These are phyloP conservation scores for Ptilorrhoa leucosticta DNA, from an alignment of 2,113 vertebrate species.

Conservation along the genomic window DNA sequence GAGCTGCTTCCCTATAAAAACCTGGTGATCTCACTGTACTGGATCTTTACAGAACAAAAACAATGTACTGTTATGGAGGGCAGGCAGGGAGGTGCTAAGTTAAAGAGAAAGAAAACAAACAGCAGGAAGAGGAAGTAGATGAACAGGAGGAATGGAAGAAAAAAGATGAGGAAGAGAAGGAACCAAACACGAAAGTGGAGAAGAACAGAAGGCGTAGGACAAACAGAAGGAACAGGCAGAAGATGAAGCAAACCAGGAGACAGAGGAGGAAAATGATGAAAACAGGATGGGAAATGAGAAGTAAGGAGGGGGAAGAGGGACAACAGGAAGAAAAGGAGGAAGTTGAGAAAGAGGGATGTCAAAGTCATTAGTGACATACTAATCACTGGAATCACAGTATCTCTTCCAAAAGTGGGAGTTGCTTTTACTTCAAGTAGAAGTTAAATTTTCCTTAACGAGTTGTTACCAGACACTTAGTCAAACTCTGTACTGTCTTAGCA, in stretches of 20 bases:
- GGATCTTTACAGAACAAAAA: background rate
- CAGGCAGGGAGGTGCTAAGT: fast-evolving
- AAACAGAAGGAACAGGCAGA: background rate
- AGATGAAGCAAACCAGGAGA: background rate
- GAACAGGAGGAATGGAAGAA: background rate
- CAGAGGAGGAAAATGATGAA: background rate
- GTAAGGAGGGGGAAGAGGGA: background rate
- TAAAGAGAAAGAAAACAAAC: background rate
- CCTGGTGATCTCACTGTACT: background rate
- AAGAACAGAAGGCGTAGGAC: background rate
- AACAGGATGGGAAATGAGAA: background rate
- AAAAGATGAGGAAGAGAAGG: background rate
- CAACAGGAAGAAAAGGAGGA: background rate
- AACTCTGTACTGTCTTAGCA: background rate
- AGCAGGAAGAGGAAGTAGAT: background rate
- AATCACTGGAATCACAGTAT: background rate
- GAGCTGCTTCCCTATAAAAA: background rate
- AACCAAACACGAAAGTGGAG: background rate
- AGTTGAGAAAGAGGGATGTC: background rate
- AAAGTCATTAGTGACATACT: background rate
- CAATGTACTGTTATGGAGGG: fast-evolving
- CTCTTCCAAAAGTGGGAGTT: background rate
- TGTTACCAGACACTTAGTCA: background rate
- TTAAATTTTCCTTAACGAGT: background rate
- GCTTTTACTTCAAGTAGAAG: background rate